phyloP scores from a whole-genome alignment of 2,888 invertebrate genomes.

The Lepidochitona cinerea region DNA sequence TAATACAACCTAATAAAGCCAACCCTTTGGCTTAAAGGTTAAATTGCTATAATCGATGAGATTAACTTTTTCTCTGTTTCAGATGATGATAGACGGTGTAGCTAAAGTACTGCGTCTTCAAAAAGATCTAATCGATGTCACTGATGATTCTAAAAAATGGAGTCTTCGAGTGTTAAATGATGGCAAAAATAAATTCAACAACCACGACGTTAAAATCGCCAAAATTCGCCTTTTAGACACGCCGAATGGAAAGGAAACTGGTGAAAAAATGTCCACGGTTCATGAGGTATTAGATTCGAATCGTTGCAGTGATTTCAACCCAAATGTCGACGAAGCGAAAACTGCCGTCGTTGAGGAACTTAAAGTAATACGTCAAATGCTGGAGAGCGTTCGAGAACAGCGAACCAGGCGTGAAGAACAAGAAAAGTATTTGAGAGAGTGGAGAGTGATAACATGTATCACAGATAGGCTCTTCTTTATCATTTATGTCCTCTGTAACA shows the following conservation, averaged over 20 bases:
- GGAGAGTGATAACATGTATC: neutral
- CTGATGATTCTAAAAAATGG: slow-evolving; percentile 28
- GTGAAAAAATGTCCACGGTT: slow-evolving; percentile 7
- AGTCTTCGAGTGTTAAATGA: slow-evolving; percentile 30
- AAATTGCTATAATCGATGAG: too few relatives aligned
- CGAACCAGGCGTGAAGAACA: slow-evolving; percentile 16
- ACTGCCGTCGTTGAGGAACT: slow-evolving; percentile 13
- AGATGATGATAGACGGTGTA: neutral
- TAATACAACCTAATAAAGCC: too few relatives aligned
- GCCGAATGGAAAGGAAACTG: slow-evolving; percentile 11
- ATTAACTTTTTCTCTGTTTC: neutral
- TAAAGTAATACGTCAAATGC: neutral
- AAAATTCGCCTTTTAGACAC: slow-evolving; percentile 7
- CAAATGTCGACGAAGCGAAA: slow-evolving; percentile 8
- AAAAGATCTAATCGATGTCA: neutral
- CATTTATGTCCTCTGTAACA: neutral
- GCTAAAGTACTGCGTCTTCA: neutral
- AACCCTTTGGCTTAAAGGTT: too few relatives aligned
- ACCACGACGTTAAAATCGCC: neutral
- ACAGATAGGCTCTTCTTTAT: neutral
- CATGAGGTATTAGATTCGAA: neutral
- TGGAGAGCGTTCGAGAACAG: slow-evolving; percentile 1
- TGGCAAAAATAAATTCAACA: slow-evolving; percentile 3
- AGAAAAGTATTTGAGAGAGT: neutral
- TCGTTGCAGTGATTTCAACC: slow-evolving; percentile 12